Base-by-base conservation (phyloP, 2,797 vertebrate genomes). In the Neopelma chrysocephalum region DNA sequence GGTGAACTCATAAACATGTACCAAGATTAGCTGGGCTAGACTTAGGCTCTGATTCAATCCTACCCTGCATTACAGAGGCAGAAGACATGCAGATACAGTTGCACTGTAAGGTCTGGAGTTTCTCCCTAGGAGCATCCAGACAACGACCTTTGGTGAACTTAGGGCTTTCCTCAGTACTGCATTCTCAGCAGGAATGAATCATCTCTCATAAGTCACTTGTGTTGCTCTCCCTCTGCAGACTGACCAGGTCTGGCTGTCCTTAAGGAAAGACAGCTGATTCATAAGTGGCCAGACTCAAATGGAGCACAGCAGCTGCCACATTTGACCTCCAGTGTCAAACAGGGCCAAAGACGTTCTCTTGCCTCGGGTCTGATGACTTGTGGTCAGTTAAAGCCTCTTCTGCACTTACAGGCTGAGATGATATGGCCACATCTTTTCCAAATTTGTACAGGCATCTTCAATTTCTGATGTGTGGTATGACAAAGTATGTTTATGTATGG, bases 71-170 rank as follows among this genome's bases (percentile, higher is more conserved):
- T 78, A 40, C 4, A 69, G 62, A 76, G 32, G 36, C 40, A 73
- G 80, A 85, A 80, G 69, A 68, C 36, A 47, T 79, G 40, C 21
- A 65, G 29, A 15, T 57, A 32, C 2, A 82, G 21, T 34, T n/a
- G 40, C 10, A 54, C 16, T 27, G 15, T 42, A 38, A 76, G 4
- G 19, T 69, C 54, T 50, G 43, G 8, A 0, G 0, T 78, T 70
- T 88, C 36, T 76, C 38, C 31, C 53, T 50, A 56, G 15, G 9
- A 51, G 15, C 1, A 7, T 26, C 42, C 58, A 82, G 48, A 26
- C 29, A 36, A 45, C 12, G 47, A 53, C 29, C 20, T 82, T 17
- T 51, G 51, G 17, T 40, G 60, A 81, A 14, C 48, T 68, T 21
- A 60, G 4, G 12, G 22, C 26, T 93, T 66, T 91, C 34, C 27